Percentiles rank a stretch among this genome's conserved stretches.
Evolutionary conservation across 2,888 invertebrate genomes (phyloP).

Genomic region (Halocaridina rubra): DNA sequence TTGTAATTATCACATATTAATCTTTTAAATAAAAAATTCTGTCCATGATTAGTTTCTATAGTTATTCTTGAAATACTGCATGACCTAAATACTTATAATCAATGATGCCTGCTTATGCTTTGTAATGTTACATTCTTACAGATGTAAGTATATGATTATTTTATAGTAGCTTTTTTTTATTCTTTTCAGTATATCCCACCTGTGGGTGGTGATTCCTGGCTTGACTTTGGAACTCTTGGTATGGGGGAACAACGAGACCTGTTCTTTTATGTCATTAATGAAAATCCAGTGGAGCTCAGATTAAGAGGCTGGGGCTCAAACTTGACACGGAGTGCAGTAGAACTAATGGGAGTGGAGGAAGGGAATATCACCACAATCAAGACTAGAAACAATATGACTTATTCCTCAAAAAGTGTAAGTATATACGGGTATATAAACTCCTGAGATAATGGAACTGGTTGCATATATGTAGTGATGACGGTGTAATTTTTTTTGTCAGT

Average conservation of each 20-base stretch:
- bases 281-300: conserved; percentile 80
- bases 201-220: conserved; percentile 66
- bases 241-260: conserved; percentile 76
- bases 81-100: no score
- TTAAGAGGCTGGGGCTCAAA: conserved; percentile 74
- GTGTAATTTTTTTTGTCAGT: no score
- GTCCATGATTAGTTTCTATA: no score
- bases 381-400: conserved; percentile 68
- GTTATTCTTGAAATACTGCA: no score
- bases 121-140: no score
- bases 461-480: no score
- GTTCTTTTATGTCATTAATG: conserved; percentile 79
- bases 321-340: conserved; percentile 72
- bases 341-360: conserved; percentile 70
- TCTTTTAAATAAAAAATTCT: no score
- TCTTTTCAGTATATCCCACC: conserved; percentile 70
- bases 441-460: no score
- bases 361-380: conserved; percentile 69
- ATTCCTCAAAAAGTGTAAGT: conserved; percentile 69
- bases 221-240: conserved; percentile 73
- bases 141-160: no score
- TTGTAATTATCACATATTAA: no score
- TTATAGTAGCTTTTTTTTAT: no score
- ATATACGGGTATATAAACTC: conserved; percentile 29
- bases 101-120: no score